Base-by-base conservation (phyloP, 2,888 invertebrate species). In the Monoplex corrugatus region DNA sequence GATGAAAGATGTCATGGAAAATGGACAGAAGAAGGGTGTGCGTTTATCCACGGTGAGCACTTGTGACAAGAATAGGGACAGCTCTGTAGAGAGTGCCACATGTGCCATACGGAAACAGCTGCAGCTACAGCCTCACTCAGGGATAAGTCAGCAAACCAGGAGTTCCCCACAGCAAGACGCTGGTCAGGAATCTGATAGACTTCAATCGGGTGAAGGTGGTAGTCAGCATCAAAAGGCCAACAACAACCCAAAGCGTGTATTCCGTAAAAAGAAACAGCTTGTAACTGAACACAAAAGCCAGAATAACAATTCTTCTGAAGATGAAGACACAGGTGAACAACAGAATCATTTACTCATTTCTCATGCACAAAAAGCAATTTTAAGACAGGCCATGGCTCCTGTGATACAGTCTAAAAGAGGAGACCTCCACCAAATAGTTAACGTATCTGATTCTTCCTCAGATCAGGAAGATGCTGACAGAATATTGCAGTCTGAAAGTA, bases 401-500 rank as follows among this genome's bases (percentile, higher is more conserved):
- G 5, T 1, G 78, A 38, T 23, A 23, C 40, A 2, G 40, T 0
- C 2, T 16, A 16, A 8, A 23, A 23, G 23, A 23, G 23, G 8
- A 3, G 63, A 63, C 23, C 16, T 3, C 16, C 3, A 40, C 16
- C 40, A 78, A 40, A 40, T 78, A 23, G 19, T 78, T 23, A 16
- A 45, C 50, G 40, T 45, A 35, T 83, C 83, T 1, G 83, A 83
- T 50, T 83, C 82, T 82, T 45, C 82, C 6, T 82, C 83, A 32
- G 83, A 83, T 2, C 19, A 35, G 19, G 35, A 50, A 35, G 83
- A 50, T 35, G n/a, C 13, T 35, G 32, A 45, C 13, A 6, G 23
- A 68, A 23, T n/a, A 28, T 28, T 68, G 28, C 23, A n/a, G n/a
- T n/a, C n/a, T n/a, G n/a, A n/a, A n/a, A n/a, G n/a, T n/a, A n/a